Percentiles rank a stretch among this genome's conserved stretches.
These are phyloP conservation scores for Ctenopoma multispine DNA, from an alignment of 2,797 vertebrate genomes.

Conservation along the genomic window DNA sequence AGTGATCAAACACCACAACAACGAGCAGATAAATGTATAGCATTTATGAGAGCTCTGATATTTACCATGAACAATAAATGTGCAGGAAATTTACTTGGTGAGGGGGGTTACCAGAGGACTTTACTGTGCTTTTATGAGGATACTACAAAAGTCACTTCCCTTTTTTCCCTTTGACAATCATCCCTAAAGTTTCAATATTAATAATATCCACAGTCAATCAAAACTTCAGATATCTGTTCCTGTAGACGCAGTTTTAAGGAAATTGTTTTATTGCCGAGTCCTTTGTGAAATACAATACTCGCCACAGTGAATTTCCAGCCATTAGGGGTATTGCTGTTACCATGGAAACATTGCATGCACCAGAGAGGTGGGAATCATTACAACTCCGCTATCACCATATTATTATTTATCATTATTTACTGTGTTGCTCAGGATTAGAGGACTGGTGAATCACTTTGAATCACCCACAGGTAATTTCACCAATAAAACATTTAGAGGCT, in stretches of 20 bases:
- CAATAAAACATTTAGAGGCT: not conserved
- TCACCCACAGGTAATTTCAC: not conserved
- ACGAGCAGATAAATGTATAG: not conserved
- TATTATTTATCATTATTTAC: slow-evolving; percentile 8
- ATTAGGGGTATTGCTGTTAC: slow-evolving; percentile 38
- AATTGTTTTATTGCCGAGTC: slow-evolving; percentile 14
- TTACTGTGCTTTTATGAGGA: slow-evolving; percentile 19
- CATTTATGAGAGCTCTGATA: slow-evolving; percentile 21
- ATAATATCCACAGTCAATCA: not conserved
- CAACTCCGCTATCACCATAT: slow-evolving; percentile 11
- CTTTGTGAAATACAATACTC: slow-evolving; percentile 14
- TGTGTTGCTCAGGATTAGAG: not conserved
- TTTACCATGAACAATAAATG: slow-evolving; percentile 12
- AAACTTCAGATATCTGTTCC: not conserved
- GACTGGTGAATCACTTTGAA: not conserved
- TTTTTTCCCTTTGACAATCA: not conserved
- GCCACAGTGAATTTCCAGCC: slow-evolving; percentile 19
- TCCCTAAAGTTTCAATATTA: not conserved
- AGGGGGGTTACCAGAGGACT: not conserved
- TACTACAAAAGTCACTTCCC: not conserved
- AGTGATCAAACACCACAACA: slow-evolving; percentile 3
- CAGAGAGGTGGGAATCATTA: slow-evolving; percentile 3
- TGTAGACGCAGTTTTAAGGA: not conserved
- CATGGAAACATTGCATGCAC: slow-evolving; percentile 22
- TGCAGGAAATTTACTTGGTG: slow-evolving; percentile 7